Evolutionary conservation across 2,113 vertebrate genomes (phyloP).

Genomic region (Aspidoscelis tigris): DNA sequence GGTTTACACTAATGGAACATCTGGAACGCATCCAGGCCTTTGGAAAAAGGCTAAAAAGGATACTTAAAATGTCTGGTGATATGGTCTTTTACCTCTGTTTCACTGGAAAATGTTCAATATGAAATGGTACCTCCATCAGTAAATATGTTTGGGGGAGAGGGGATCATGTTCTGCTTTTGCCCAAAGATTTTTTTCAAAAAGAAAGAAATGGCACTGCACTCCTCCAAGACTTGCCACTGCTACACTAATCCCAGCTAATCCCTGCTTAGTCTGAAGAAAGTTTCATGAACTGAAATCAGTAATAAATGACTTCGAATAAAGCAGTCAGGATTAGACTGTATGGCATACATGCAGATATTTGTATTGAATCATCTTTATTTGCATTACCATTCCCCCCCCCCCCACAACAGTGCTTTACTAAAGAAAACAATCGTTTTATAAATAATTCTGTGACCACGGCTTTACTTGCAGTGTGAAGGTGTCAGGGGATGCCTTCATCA

Average conservation of each 20-base stretch:
- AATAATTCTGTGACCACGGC: no score
- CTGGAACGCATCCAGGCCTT: slow-evolving; percentile 54
- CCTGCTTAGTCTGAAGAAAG: background rate
- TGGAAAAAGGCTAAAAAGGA: slow-evolving; percentile 27
- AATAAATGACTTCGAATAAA: background rate
- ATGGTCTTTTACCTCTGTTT: slow-evolving; percentile 16
- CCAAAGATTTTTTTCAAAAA: background rate
- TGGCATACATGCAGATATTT: background rate
- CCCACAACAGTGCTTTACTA: background rate
- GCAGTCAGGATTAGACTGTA: background rate
- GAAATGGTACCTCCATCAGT: background rate
- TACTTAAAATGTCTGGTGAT: slow-evolving; percentile 32
- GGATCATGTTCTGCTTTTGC: no score
- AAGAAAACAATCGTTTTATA: no score
- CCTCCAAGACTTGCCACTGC: background rate
- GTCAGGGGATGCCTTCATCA: no score
- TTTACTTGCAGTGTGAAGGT: no score
- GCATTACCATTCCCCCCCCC: background rate
- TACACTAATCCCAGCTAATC: background rate
- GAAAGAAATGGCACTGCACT: background rate
- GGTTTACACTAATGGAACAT: slow-evolving; percentile 45
- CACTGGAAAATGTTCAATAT: background rate
- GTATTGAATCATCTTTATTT: background rate
- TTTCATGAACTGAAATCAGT: background rate
- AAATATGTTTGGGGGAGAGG: background rate